These are phyloP conservation scores for Conops quadrifasciatus DNA, from an alignment of 2,888 invertebrate genomes.

Conservation along the genomic window DNA sequence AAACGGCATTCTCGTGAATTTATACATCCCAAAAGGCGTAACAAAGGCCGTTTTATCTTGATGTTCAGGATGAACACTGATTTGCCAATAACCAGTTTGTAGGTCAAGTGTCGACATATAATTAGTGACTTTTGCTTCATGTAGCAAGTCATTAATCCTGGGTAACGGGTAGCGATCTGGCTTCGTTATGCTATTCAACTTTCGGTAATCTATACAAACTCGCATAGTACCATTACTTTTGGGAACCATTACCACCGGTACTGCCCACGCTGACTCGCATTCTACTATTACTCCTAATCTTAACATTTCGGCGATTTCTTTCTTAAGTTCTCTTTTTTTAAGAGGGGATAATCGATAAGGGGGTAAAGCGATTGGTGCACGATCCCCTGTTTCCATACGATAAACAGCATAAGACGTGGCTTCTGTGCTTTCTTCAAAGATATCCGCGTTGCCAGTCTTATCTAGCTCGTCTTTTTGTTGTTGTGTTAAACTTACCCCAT, in stretches of 20 bases:
- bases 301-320: too few relatives aligned
- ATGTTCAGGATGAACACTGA: neutral
- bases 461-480: neutral
- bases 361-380: too few relatives aligned
- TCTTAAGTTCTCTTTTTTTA: too few relatives aligned
- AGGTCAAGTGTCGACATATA: neutral
- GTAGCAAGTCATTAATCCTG: slow-evolving; percentile 36
- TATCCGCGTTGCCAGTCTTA: too few relatives aligned
- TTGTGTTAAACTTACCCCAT: neutral
- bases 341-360: too few relatives aligned
- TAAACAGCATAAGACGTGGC: too few relatives aligned
- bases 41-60: neutral
- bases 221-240: too few relatives aligned
- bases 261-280: too few relatives aligned
- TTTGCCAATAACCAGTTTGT: neutral
- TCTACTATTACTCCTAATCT: too few relatives aligned
- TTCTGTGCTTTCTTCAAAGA: too few relatives aligned
- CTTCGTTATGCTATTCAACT: slow-evolving; percentile 33
- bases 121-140: slow-evolving; percentile 14
- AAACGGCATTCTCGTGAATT: slow-evolving; percentile 56
- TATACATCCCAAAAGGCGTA: slow-evolving; percentile 48
- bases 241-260: too few relatives aligned
- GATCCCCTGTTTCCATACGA: too few relatives aligned
- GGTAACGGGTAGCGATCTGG: slow-evolving; percentile 36
- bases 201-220: slow-evolving; percentile 34